These are phyloP conservation scores for Pseudochirops corinnae DNA, from an alignment of 2,797 vertebrate species.

Conservation along the genomic window DNA sequence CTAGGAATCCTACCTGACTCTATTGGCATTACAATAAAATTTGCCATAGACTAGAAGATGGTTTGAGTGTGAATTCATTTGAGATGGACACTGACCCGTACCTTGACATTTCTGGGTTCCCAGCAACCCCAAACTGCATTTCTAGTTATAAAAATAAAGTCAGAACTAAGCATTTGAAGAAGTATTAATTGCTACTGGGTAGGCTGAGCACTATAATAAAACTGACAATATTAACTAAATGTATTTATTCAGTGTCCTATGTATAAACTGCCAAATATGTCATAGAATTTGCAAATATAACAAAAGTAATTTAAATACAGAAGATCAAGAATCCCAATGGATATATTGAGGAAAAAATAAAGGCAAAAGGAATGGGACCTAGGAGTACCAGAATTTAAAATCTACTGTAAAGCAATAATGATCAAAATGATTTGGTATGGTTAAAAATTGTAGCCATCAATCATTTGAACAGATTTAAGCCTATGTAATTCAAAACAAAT, in stretches of 20 bases:
- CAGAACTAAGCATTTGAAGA: background rate
- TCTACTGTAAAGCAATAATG: background rate
- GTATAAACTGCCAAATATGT: background rate
- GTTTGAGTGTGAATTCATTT: no score
- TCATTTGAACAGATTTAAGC: background rate
- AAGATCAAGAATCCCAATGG: background rate
- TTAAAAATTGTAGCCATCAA: background rate
- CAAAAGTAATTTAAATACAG: background rate
- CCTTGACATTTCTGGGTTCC: no score
- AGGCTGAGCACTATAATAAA: background rate
- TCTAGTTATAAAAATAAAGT: background rate
- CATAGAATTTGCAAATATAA: background rate
- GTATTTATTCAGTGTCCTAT: background rate
- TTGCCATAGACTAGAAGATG: no score
- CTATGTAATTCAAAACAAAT: background rate
- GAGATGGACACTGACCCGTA: no score
- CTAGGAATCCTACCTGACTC: no score
- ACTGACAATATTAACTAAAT: background rate
- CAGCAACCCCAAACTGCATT: no score
- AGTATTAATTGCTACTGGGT: background rate
- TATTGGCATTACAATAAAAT: no score
- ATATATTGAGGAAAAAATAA: background rate
- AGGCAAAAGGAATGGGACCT: background rate
- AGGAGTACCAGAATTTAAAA: background rate
- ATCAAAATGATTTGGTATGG: background rate